Base-by-base conservation (phyloP, 2,888 invertebrate species). In the Stenichneumon culpator region DNA sequence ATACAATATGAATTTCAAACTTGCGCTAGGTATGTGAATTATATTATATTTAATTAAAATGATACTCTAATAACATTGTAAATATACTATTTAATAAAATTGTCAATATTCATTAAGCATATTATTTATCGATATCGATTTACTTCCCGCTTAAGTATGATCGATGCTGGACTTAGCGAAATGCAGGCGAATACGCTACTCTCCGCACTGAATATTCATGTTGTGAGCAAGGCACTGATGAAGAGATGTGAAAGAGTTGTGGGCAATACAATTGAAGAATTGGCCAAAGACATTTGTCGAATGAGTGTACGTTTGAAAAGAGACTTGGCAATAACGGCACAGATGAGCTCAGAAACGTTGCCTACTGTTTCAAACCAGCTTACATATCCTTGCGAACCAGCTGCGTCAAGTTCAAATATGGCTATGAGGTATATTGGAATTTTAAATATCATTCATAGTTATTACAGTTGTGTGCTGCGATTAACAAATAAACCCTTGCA, bases 201-300 rank as follows among this genome's bases (percentile, higher is more conserved):
- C 68, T 82, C 79, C n/a, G 79, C 80, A 32, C 57, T 86, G 11
- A 69, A 84, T 72, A 75, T 86, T 16, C 84, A 72, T 25, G 50
- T 77, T 32, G 32, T 79, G 22, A 52, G 19, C 52, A 68, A 68
- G 54, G 74, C 67, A 32, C 47, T 79, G 5, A n/a, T 86, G 7
- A 84, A 86, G 68, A 22, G 84, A 50, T 47, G 84, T 36, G 86
- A 84, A 54, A 70, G 77, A 79, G 14, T 54, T 60, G 83, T 74
- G 25, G 82, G 86, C 60, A 14, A 69, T 50, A 68, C 73, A 7
- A 78, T 84, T 54, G 86, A 86, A 67, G 63, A 52, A 57, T 54
- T 86, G 32, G 86, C 86, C 7, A 75, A 68, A 25, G 60, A 79
- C 54, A 83, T 78, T 67, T 84, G 84, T 44, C 54, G 47, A 11